Evolutionary conservation across 2,797 vertebrate species (phyloP).

Genomic region (Myotis findleyi): DNA sequence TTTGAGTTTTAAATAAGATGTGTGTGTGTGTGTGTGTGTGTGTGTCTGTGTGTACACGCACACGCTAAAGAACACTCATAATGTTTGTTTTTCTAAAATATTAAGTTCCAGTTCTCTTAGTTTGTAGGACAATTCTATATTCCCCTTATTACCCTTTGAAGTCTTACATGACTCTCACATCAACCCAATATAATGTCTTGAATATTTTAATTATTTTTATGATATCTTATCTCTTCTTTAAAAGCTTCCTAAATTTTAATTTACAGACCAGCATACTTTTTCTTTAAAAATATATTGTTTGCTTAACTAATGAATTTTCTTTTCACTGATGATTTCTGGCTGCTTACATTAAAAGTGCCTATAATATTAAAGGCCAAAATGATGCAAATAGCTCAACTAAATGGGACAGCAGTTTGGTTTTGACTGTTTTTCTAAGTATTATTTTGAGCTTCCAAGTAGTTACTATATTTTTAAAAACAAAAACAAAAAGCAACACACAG

Average conservation of each 20-base stretch:
- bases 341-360: neutral
- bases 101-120: neutral
- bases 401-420: neutral
- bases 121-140: neutral
- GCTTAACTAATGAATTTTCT: neutral
- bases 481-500: neutral
- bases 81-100: neutral
- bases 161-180: neutral
- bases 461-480: neutral
- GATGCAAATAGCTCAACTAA: neutral
- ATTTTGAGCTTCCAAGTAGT: neutral
- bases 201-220: slow-evolving; percentile 12
- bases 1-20: neutral
- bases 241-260: neutral
- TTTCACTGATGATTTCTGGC: slow-evolving; percentile 9
- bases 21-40: neutral
- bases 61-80: neutral
- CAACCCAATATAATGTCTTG: neutral
- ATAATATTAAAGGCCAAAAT: neutral
- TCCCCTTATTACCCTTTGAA: neutral
- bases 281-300: neutral
- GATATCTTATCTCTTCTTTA: neutral
- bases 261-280: neutral
- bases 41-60: neutral
- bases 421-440: neutral